These are phyloP conservation scores for Dioctria linearis DNA, from an alignment of 2,888 invertebrate genomes.

Conservation along the genomic window DNA sequence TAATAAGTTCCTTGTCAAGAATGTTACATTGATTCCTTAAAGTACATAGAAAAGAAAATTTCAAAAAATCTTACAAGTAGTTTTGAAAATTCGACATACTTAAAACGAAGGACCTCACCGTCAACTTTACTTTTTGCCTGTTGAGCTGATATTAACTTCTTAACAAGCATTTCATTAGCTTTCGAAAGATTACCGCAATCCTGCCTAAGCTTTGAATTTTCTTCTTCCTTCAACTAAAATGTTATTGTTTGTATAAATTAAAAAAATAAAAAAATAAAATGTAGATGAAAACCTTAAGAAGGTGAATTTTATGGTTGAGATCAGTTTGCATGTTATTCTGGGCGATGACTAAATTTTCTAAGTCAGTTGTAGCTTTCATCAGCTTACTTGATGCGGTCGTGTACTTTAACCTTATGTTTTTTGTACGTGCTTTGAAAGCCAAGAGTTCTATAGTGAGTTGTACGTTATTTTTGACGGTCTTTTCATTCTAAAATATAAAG, in stretches of 20 bases:
- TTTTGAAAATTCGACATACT: conserved; percentile 30
- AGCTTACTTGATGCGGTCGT: conserved; percentile 67
- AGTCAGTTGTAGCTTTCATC: conserved; percentile 66
- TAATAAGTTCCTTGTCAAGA: conserved; percentile 54
- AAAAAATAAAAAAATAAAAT: background rate
- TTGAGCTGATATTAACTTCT: conserved; percentile 66
- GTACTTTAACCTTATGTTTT: conserved; percentile 67
- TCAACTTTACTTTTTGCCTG: conserved; percentile 61
- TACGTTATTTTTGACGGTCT: conserved; percentile 67
- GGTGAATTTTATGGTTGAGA: conserved; percentile 65
- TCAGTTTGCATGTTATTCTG: conserved; percentile 67
- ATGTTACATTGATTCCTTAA: conserved; percentile 49
- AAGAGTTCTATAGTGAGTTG: conserved; percentile 69
- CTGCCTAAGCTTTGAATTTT: conserved; percentile 66
- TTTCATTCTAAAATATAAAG: conserved; percentile 61
- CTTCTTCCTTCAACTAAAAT: conserved; percentile 66
- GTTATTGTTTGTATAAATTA: background rate
- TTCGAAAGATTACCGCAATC: conserved; percentile 67
- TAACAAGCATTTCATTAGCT: conserved; percentile 66
- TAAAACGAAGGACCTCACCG: conserved; percentile 39
- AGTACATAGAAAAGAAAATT: conserved; percentile 11
- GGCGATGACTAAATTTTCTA: conserved; percentile 67
- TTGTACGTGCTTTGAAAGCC: conserved; percentile 67
- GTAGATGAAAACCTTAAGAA: conserved; percentile 65
- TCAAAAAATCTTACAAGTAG: background rate